Conservation (phyloP, 2,113 vertebrate species). For the Hippopotamus amphibius region DNA sequence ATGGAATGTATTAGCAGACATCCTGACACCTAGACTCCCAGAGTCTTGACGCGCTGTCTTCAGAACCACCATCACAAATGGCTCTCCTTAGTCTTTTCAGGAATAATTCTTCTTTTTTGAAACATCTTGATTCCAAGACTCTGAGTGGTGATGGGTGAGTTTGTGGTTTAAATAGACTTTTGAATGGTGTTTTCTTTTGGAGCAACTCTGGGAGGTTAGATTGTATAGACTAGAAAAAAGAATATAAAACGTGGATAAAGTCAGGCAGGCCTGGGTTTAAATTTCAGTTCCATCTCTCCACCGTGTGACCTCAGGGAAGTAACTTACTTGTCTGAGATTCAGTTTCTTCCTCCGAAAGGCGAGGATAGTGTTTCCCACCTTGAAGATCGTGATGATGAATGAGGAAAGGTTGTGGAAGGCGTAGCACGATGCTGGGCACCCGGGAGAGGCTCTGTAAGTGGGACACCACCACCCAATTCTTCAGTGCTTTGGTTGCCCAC, state of each 20-base stretch:
- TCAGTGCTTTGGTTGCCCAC: neutral
- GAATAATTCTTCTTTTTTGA: neutral
- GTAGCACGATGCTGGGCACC: neutral
- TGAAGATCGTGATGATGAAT: neutral
- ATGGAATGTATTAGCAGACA: neutral
- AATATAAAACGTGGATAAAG: constrained; percentile 41
- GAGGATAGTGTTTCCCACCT: neutral
- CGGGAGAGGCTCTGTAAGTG: neutral
- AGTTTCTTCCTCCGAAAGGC: neutral
- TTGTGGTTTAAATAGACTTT: neutral
- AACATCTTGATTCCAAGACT: neutral
- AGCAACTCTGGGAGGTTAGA: neutral
- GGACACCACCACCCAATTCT: neutral
- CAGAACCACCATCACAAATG: neutral
- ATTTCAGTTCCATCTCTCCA: constrained; percentile 8
- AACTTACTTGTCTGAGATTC: constrained; percentile 8
- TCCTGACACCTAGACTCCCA: neutral
- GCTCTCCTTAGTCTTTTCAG: neutral
- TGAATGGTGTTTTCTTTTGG: neutral
- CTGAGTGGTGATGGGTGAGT: neutral
- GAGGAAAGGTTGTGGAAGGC: neutral
- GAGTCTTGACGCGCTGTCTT: neutral
- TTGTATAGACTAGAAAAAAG: neutral
- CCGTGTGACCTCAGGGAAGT: neutral
- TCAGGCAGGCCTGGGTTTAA: neutral